Base-by-base conservation (phyloP, 1,140 invertebrate species). In the Luehdorfia chinensis region DNA sequence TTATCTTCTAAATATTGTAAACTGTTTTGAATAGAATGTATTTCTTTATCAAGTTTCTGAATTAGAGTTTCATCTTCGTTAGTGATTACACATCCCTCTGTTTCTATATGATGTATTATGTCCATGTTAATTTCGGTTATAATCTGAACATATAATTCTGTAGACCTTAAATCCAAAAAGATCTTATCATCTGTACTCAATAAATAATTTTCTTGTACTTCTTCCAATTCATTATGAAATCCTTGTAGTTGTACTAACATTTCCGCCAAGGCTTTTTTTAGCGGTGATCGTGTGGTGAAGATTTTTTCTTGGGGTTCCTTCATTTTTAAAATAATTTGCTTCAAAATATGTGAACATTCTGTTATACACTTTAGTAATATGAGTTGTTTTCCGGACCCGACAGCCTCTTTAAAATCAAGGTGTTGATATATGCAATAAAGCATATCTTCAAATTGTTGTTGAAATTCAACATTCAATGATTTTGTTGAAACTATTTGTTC, bases 291-390 rank as follows among this genome's bases (percentile, higher is more conserved):
- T 19, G 28, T 16, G 8, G 28, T 3, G 4, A 11, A 30, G 0
- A n/a, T 18, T 7, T 7, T 4, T n/a, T 18, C 14, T 8, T 12
- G 14, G 9, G 27, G 11, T 9, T 30, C 1, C 6, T 11, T 9
- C n/a, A 9, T 43, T 9, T 18, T 14, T 11, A 28, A 28, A 15
- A 18, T 16, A 28, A 43, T 15, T 30, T 51, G 34, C 52, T 67
- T 66, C 19, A 84, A 34, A 7, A 78, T 55, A 21, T 64, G 55
- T 4, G 59, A 67, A 59, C 75, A 83, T 50, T 80, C 71, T 36
- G 66, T 56, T 9, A 84, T 50, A 63, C 69, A 75, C 64, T 77
- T 75, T 3, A 75, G 30, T 36, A 83, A 15, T 15, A 84, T 73
- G 6, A 84, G 51, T n/a, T 43, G 58, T 51, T 75, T 75, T 11